These are phyloP conservation scores for Tenualosa thibaudeaui DNA, from an alignment of 2,797 vertebrate species.

Conservation along the genomic window DNA sequence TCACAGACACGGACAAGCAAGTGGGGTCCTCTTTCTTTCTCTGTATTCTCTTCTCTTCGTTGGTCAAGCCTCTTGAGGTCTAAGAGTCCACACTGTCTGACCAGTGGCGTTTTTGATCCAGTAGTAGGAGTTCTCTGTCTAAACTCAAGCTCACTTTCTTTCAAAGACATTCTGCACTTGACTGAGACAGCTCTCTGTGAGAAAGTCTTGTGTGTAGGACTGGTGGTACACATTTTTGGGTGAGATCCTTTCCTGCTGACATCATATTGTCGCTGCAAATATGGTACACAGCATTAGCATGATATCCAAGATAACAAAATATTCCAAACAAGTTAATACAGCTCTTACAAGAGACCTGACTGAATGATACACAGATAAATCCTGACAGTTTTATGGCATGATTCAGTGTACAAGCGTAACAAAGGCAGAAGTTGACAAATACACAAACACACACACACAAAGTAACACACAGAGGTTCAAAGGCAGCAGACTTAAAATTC, in stretches of 20 bases:
- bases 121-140: not conserved
- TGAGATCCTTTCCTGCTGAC: not conserved
- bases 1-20: slow-evolving; percentile 17
- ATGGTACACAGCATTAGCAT: not conserved
- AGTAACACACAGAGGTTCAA: slow-evolving; percentile 3
- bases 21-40: slow-evolving; percentile 23
- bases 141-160: not conserved
- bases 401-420: not conserved
- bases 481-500: not conserved
- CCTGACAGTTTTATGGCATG: not conserved
- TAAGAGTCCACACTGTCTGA: not conserved
- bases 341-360: not conserved
- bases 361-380: not conserved
- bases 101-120: not conserved
- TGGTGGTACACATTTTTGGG: not conserved
- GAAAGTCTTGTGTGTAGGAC: not conserved
- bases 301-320: not conserved
- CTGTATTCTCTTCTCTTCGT: not conserved
- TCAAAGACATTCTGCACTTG: no score
- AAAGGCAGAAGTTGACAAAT: not conserved
- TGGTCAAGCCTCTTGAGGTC: not conserved
- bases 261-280: not conserved
- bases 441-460: not conserved
- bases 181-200: not conserved
- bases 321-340: not conserved